Evolutionary conservation across 2,888 invertebrate genomes (phyloP).

Genomic region (Trissolcus brochymenae): DNA sequence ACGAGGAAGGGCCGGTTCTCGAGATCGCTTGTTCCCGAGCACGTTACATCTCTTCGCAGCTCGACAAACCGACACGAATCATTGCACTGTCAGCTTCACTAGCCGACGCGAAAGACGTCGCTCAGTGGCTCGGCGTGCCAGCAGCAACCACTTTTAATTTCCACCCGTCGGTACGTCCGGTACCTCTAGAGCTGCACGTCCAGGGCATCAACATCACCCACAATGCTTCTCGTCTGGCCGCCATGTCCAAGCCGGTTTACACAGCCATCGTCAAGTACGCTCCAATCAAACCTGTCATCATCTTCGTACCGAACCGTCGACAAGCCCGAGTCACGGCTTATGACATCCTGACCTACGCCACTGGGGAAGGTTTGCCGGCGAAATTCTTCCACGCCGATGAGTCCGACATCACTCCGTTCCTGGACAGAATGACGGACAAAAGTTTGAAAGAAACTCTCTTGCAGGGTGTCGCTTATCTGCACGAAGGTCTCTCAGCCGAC

Average conservation of each 20-base stretch:
- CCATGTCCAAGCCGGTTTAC: slow-evolving; percentile 99
- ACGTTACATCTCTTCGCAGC: slow-evolving; percentile 97
- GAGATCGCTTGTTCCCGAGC: slow-evolving; percentile 94
- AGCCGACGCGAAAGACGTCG: slow-evolving; percentile 95
- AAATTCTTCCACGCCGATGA: slow-evolving; percentile 93
- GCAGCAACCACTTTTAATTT: slow-evolving; percentile 98
- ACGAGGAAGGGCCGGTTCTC: slow-evolving; percentile 94
- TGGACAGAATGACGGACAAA: slow-evolving; percentile 92
- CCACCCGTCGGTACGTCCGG: slow-evolving; percentile 97
- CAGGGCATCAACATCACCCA: slow-evolving; percentile 98
- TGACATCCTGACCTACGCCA: slow-evolving; percentile 94
- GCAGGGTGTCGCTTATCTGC: slow-evolving; percentile 97
- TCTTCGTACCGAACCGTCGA: slow-evolving; percentile 94
- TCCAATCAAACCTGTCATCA: slow-evolving; percentile 88
- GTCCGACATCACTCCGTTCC: slow-evolving; percentile 91
- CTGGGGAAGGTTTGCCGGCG: slow-evolving; percentile 90
- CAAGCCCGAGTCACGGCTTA: slow-evolving; percentile 96
- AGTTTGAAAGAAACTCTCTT: slow-evolving; percentile 93
- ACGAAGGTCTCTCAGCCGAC: slow-evolving; percentile 91
- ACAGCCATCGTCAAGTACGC: slow-evolving; percentile 92
- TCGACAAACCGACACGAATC: slow-evolving; percentile 92
- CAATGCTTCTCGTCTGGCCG: slow-evolving; percentile 95
- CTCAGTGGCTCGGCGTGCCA: slow-evolving; percentile 97
- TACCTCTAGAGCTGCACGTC: slow-evolving; percentile 96
- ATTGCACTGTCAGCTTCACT: slow-evolving; percentile 95